Evolutionary conservation across 2,113 vertebrate species (phyloP).

Genomic region (Pseudopipra pipra): DNA sequence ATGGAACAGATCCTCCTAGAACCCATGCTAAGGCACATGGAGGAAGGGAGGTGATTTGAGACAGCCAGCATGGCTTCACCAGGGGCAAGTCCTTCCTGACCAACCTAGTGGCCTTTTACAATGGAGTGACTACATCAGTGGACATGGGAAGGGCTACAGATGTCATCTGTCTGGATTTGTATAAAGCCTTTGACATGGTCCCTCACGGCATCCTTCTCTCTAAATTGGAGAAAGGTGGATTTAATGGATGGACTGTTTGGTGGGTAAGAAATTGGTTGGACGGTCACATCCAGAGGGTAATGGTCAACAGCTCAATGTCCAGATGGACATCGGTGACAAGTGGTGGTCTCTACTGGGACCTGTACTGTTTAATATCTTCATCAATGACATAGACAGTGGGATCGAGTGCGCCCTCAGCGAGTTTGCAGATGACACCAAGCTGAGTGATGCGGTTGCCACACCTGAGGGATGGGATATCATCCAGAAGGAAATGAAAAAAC

Average conservation of each 20-base stretch:
- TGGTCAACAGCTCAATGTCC: background rate
- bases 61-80: background rate
- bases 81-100: background rate
- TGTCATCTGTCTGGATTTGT: background rate
- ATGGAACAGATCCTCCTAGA: background rate
- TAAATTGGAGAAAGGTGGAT: background rate
- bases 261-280: background rate
- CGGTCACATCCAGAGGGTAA: background rate
- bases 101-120: background rate
- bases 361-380: background rate
- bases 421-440: background rate
- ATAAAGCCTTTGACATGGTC: fast-evolving
- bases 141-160: background rate
- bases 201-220: background rate
- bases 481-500: background rate
- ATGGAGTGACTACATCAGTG: background rate
- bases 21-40: background rate
- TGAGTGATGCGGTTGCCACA: background rate
- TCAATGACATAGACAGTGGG: background rate
- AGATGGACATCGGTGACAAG: background rate
- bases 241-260: background rate
- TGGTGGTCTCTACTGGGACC: background rate
- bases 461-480: background rate
- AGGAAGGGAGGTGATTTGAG: background rate
- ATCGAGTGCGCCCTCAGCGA: fast-evolving